Conservation (phyloP, 1,140 invertebrate genomes). For the Tetramorium alpestre region DNA sequence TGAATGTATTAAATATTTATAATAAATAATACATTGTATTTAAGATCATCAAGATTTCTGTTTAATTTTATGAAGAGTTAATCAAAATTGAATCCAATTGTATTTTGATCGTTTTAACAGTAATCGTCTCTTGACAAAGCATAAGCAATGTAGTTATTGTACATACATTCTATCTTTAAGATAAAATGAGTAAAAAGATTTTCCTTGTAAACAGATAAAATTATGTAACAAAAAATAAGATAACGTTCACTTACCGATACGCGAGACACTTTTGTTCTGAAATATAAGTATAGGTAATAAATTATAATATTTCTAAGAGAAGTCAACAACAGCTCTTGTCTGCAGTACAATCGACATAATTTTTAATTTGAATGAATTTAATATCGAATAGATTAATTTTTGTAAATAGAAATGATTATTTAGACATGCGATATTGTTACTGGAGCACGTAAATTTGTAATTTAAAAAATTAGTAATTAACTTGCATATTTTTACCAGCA, state of each 20-base stretch:
- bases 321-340: conserved; percentile 76
- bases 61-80: not conserved
- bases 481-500: conserved; percentile 66
- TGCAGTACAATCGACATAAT: conserved; percentile 71
- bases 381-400: conserved; percentile 30
- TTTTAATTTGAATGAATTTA: conserved; percentile 11
- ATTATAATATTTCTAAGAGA: conserved; percentile 77
- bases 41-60: conserved; percentile 5
- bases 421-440: not conserved
- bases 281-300: conserved; percentile 79
- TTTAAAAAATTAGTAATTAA: not conserved
- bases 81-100: not conserved
- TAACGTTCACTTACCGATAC: conserved; percentile 79
- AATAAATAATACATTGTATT: not conserved
- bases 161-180: not conserved
- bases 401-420: conserved; percentile 16
- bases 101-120: conserved; percentile 1
- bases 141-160: not conserved
- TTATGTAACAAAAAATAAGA: conserved; percentile 67
- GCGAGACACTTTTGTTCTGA: conserved; percentile 80
- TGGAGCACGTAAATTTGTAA: not conserved
- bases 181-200: conserved; percentile 40
- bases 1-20: conserved; percentile 6
- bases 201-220: conserved; percentile 76
- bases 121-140: not conserved